Conservation (phyloP, 2,888 invertebrate genomes). For the Steinernema scapterisci region DNA sequence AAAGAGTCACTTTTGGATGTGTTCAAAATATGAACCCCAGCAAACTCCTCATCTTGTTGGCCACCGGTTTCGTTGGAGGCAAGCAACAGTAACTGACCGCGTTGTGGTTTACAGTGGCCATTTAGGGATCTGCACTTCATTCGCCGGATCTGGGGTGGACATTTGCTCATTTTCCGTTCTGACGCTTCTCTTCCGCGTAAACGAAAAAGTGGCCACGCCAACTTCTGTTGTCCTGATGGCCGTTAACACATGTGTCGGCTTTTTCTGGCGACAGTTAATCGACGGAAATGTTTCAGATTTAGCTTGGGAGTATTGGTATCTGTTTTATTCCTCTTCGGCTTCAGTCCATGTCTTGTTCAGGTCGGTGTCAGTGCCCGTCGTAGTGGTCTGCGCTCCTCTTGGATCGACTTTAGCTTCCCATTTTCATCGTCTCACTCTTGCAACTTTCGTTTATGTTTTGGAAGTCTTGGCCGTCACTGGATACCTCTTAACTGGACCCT, state of each 20-base stretch:
- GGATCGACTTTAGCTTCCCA: conserved; percentile 38
- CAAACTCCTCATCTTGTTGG: conserved; percentile 57
- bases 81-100: not conserved
- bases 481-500: conserved; percentile 13
- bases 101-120: not conserved
- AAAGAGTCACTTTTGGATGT: conserved; percentile 50
- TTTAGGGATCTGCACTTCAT: conserved; percentile 46
- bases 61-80: conserved; percentile 64
- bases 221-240: conserved; percentile 54
- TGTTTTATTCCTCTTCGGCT: too few species aligned
- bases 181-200: conserved; percentile 31
- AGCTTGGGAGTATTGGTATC: conserved; percentile 27
- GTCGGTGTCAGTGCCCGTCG: conserved; percentile 35
- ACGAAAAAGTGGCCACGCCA: conserved; percentile 51
- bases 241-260: conserved; percentile 35
- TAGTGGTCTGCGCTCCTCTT: conserved; percentile 38
- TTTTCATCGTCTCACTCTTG: conserved; percentile 39
- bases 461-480: conserved; percentile 37
- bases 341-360: not conserved
- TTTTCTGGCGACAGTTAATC: conserved; percentile 41
- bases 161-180: conserved; percentile 46
- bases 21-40: conserved; percentile 54
- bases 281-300: not conserved
- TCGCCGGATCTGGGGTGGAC: conserved; percentile 52
- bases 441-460: conserved; percentile 36